Conservation (phyloP, 2,797 vertebrate species). For the Thripadectes ignobilis region DNA sequence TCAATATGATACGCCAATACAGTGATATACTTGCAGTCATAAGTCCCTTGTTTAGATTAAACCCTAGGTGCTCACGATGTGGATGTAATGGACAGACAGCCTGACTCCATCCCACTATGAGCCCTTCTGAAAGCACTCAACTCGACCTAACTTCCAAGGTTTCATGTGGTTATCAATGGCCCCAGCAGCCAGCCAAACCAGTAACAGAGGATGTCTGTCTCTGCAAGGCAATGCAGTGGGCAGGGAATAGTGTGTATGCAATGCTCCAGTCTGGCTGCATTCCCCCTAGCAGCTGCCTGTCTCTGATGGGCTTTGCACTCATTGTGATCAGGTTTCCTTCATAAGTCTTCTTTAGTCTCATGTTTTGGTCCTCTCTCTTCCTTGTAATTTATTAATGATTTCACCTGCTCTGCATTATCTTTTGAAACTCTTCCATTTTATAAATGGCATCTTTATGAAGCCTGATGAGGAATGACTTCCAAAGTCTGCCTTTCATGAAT, state of each 20-base stretch:
- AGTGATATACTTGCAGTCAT: constrained; percentile 75
- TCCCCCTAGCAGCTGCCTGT: constrained; percentile 60
- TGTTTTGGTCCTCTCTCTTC: constrained; percentile 47
- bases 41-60: constrained; percentile 76
- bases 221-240: constrained; percentile 45
- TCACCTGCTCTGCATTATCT: constrained; percentile 56
- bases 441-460: neutral
- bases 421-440: constrained; percentile 24
- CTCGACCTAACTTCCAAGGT: constrained; percentile 58
- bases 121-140: constrained; percentile 64
- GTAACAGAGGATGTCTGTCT: constrained; percentile 79
- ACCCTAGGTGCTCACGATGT: constrained; percentile 65
- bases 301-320: constrained; percentile 67
- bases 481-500: neutral
- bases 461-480: neutral
- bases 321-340: constrained; percentile 83
- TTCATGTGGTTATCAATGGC: constrained; percentile 75
- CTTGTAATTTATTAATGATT: constrained; percentile 74
- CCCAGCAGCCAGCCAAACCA: constrained; percentile 74
- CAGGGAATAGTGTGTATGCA: constrained; percentile 31
- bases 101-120: constrained; percentile 80
- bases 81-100: constrained; percentile 81
- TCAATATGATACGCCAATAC: constrained; percentile 81
- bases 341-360: constrained; percentile 76
- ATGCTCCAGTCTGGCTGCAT: constrained; percentile 66